phyloP scores from a whole-genome alignment of 2,113 vertebrate genomes.

The Noturus placidus region DNA sequence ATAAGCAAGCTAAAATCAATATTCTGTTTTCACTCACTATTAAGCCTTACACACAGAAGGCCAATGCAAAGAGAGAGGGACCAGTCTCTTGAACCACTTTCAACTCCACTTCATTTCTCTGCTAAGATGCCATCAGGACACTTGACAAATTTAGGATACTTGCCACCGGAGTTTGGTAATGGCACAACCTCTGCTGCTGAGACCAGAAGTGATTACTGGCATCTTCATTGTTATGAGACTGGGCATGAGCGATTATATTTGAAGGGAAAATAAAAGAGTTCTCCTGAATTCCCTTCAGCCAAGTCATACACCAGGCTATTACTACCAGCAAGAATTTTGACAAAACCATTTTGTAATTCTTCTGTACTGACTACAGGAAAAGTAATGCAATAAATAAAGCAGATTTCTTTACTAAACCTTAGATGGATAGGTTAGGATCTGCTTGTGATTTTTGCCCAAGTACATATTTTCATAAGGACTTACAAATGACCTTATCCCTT shows the following conservation, averaged over 20 bases:
- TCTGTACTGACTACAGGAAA: background rate
- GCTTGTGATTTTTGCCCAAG: background rate
- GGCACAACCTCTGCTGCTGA: background rate
- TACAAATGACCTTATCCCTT: background rate
- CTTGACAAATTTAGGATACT: background rate
- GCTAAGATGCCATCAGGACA: background rate
- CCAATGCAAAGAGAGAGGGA: background rate
- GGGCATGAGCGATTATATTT: background rate
- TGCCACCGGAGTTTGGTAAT: background rate
- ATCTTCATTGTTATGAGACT: background rate
- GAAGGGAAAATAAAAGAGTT: background rate
- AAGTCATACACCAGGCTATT: background rate
- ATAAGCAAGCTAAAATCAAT: background rate
- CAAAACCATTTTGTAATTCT: background rate
- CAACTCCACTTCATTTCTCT: background rate
- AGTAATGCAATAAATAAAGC: background rate
- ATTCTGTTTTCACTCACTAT: background rate
- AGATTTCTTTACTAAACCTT: background rate
- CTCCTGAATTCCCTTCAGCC: background rate
- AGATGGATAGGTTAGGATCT: background rate
- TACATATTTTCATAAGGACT: background rate
- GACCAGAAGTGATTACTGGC: background rate
- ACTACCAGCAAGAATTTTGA: background rate
- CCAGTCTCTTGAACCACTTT: background rate
- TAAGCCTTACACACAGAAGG: background rate